Evolutionary conservation across 1,140 invertebrate species (phyloP).

Genomic region (Orchesella cincta): DNA sequence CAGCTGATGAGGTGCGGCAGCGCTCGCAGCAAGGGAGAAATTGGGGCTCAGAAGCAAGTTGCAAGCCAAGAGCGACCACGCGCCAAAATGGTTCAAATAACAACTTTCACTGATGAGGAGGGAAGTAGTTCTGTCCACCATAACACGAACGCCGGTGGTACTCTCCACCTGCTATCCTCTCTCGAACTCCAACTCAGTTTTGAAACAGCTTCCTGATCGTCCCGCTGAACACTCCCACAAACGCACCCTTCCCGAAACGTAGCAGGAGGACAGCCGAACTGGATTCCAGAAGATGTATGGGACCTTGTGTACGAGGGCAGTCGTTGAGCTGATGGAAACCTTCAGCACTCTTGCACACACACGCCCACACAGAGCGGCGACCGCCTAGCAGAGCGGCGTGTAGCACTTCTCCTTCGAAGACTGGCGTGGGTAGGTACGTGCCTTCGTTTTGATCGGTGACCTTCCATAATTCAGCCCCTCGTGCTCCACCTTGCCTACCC

Average conservation of each 20-base stretch:
- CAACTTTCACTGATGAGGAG: constrained; percentile 19
- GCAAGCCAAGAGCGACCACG: constrained; percentile 28
- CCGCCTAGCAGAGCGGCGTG: constrained; percentile 48
- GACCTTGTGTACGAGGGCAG: constrained; percentile 52
- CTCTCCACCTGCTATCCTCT: neutral
- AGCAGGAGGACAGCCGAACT: constrained; percentile 3
- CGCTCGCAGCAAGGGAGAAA: constrained; percentile 22
- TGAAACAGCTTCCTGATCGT: constrained; percentile 31
- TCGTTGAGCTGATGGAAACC: constrained; percentile 53
- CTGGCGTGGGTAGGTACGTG: neutral
- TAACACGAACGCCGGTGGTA: constrained; percentile 19
- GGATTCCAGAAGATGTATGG: constrained; percentile 14
- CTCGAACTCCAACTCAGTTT: neutral
- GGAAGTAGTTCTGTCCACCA: constrained; percentile 27
- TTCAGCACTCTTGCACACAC: constrained; percentile 48
- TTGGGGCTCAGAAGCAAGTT: constrained; percentile 26
- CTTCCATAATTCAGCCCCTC: constrained; percentile 38
- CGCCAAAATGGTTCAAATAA: neutral
- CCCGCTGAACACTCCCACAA: constrained; percentile 12
- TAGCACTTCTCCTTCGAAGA: constrained; percentile 42
- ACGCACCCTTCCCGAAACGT: constrained; percentile 16
- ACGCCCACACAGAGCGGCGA: constrained; percentile 28
- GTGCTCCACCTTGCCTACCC: constrained; percentile 34
- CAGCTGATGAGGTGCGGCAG: too few relatives aligned
- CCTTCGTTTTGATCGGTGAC: constrained; percentile 6